Base-by-base conservation (phyloP, 2,888 invertebrate genomes). In the Polydrusus cervinus region DNA sequence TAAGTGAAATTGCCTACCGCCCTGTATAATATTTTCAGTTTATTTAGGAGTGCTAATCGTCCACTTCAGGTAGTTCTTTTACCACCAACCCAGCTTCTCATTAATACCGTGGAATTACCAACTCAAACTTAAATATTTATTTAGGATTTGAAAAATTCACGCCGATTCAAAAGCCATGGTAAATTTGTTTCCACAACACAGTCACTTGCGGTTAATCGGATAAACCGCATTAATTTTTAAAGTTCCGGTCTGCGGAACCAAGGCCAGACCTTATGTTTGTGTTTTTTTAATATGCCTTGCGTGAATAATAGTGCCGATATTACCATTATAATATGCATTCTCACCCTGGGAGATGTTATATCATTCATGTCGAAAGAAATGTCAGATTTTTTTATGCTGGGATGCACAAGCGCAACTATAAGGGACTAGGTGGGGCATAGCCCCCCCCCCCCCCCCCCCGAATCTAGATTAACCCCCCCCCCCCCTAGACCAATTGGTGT, bases 121-220 rank as follows among this genome's bases (percentile, higher is more conserved):
- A 13, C 43, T 49, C 51, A 51, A 51, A 51, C 57, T 30, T 53
- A 53, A 30, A 53, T 53, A 53, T 53, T 53, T 53, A 53, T 53
- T 53, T 53, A 53, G 53, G 53, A n/a, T 20, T 45, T 18, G 9
- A n/a, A 47, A 45, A 47, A n/a, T 10, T 45, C 20, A 9, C 18
- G 10, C 16, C 18, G 3, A 53, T 40, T 10, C 45, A 43, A 62
- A 45, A 47, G n/a, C 64, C 64, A 30, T 43, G 25, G 18, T 47
- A 45, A 64, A 47, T 30, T 30, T 55, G 13, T 55, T 34, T 55
- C 18, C 43, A 25, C 25, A 53, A 53, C 53, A 53, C n/a, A 5
- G 20, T 30, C n/a, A n/a, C n/a, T 30, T n/a, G n/a, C n/a, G 30
- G 25, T n/a, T 53, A 53, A 53, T 30, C 53, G 25, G 53, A 53